A percentile compares a stretch with the other conserved stretches of the same genome.
Conservation (phyloP, 2,888 invertebrate genomes). For the Odontocerum albicorne region DNA sequence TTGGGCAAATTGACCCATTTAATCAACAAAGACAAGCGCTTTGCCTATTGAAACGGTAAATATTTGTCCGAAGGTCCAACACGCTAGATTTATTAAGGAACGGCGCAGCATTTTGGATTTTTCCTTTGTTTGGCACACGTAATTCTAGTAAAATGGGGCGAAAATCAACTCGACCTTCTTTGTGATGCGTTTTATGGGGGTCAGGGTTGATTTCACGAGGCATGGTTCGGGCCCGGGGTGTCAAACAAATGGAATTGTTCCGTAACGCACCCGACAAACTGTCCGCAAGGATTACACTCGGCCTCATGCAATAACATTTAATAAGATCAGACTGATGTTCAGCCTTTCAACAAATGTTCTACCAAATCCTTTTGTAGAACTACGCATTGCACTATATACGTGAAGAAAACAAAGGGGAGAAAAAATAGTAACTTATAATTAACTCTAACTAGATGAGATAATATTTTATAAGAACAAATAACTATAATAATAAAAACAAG, state of each 20-base stretch:
- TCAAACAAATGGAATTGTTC: slow-evolving; percentile 10
- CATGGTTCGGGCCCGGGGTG: not conserved
- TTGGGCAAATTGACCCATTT: slow-evolving; percentile 1
- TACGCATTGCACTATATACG: too few relatives aligned
- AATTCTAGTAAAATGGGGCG: slow-evolving; percentile 17
- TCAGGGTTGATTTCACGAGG: slow-evolving; percentile 19
- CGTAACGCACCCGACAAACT: not conserved
- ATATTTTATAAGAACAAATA: too few relatives aligned
- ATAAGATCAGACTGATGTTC: slow-evolving; percentile 1
- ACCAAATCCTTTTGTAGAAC: too few relatives aligned
- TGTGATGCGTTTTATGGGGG: slow-evolving; percentile 24
- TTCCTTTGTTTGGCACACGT: slow-evolving; percentile 20
- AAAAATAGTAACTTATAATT: too few relatives aligned
- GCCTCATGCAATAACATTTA: slow-evolving; percentile 6
- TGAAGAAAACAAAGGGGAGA: too few relatives aligned
- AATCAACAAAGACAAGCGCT: slow-evolving; percentile 12
- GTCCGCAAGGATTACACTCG: not conserved
- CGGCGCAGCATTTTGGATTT: slow-evolving; percentile 5
- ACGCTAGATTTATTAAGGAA: slow-evolving; percentile 1
- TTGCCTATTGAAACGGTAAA: not conserved
- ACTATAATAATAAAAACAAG: too few relatives aligned
- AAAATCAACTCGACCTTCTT: slow-evolving; percentile 21
- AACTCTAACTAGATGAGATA: too few relatives aligned
- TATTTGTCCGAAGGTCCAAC: slow-evolving; percentile 5
- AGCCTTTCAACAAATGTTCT: too few relatives aligned